phyloP scores from a whole-genome alignment of 2,113 vertebrate genomes.

The Cromileptes altivelis region DNA sequence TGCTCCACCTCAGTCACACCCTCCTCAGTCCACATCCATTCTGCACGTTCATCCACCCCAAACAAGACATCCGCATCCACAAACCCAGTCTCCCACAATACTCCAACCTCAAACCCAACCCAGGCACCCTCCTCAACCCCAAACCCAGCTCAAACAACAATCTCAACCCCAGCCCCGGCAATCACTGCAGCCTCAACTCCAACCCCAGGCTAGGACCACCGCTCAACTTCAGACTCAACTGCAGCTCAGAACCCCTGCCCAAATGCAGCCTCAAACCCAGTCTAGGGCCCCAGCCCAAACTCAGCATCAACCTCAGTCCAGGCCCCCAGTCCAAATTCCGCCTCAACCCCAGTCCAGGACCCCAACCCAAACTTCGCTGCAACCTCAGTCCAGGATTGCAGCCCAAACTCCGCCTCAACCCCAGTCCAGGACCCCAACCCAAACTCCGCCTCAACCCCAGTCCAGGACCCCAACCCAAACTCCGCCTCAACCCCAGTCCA shows the following conservation, averaged over 20 bases:
- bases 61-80: conserved; percentile 54
- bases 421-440: conserved; percentile 41
- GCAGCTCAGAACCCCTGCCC: conserved; percentile 9
- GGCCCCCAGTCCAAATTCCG: conserved; percentile 5
- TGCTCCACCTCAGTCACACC: conserved; percentile 35
- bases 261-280: conserved; percentile 6
- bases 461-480: conserved; percentile 11
- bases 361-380: conserved; percentile 15
- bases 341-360: conserved; percentile 25
- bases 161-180: conserved; percentile 34
- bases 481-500: conserved; percentile 35
- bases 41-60: conserved; percentile 49
- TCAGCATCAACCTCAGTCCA: conserved; percentile 27
- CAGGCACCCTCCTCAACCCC: conserved; percentile 8
- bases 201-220: conserved; percentile 19
- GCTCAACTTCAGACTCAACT: conserved; percentile 25
- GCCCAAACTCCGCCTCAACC: conserved; percentile 22
- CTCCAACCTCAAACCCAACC: conserved; percentile 52
- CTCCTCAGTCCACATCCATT: conserved; percentile 42
- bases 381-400: conserved; percentile 46
- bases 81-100: conserved; percentile 47
- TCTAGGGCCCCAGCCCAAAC: neutral
- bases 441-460: conserved; percentile 26
- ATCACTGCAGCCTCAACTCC: conserved; percentile 16
- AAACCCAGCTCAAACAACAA: neutral